Percentiles rank a stretch among this genome's conserved stretches.
These are phyloP conservation scores for Marronus borbonicus DNA, from an alignment of 2,888 invertebrate genomes.

Conservation along the genomic window DNA sequence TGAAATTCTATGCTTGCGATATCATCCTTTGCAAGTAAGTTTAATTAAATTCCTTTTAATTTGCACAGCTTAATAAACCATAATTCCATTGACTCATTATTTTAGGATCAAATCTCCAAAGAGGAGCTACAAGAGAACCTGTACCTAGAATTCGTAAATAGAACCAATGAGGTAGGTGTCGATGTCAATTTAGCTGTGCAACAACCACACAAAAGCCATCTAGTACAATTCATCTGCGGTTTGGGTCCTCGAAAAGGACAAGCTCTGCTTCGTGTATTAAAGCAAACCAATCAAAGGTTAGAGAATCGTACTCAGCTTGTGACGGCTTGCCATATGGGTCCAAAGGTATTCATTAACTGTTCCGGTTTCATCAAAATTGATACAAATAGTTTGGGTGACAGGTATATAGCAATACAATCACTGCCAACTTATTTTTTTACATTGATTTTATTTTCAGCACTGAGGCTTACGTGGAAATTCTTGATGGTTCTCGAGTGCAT, in stretches of 20 bases:
- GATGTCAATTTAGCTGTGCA: constrained; percentile 96
- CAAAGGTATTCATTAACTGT: constrained; percentile 96
- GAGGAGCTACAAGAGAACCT: constrained; percentile 91
- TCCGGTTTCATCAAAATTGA: constrained; percentile 99
- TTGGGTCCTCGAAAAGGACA: constrained; percentile 96
- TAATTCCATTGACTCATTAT: background rate
- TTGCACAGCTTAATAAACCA: too few species aligned
- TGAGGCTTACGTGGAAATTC: constrained; percentile 94
- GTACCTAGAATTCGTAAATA: constrained; percentile 92
- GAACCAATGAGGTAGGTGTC: constrained; percentile 98
- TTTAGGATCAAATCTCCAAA: constrained; percentile 83
- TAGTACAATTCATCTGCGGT: constrained; percentile 98
- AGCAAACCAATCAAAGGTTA: constrained; percentile 91
- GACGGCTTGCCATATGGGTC: constrained; percentile 96
- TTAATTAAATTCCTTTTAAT: background rate
- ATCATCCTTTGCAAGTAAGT: constrained; percentile 84
- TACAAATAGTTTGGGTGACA: constrained; percentile 94
- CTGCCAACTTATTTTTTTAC: background rate
- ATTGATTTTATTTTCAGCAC: constrained; percentile 73
- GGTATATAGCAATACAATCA: constrained; percentile 58
- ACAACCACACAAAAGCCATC: constrained; percentile 87
- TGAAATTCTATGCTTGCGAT: constrained; percentile 94
- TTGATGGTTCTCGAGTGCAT: constrained; percentile 98
- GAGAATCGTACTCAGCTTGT: constrained; percentile 97
- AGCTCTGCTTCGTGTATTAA: constrained; percentile 87